Evolutionary conservation across 2,888 invertebrate species (phyloP).

Genomic region (Hypomecis atomaria): DNA sequence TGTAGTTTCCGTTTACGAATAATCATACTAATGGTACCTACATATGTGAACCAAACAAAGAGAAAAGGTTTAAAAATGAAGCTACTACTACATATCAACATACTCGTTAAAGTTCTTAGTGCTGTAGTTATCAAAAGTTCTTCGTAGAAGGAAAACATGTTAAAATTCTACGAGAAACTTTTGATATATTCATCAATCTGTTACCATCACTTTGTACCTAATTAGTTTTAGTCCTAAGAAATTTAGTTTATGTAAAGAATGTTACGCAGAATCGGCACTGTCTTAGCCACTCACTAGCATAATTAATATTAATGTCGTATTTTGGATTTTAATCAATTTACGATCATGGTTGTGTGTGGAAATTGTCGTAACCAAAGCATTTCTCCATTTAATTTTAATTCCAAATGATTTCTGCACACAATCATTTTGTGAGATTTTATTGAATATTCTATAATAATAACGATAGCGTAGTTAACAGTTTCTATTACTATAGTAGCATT

Average conservation of each 20-base stretch:
- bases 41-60: no score
- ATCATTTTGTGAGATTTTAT: conserved; percentile 69
- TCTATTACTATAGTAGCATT: conserved; percentile 68
- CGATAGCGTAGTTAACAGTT: conserved; percentile 73
- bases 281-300: conserved; percentile 67
- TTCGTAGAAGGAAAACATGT: no score
- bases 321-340: conserved; percentile 68
- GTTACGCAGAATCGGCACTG: conserved; percentile 35
- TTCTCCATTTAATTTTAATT: conserved; percentile 22
- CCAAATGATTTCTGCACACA: conserved; percentile 54
- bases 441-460: conserved; percentile 73
- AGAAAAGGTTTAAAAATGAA: no score
- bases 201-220: no score
- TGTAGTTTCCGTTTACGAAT: no score
- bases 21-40: no score
- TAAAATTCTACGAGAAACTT: no score
- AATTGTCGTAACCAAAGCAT: conserved; percentile 44
- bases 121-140: no score
- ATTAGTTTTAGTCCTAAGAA: no score
- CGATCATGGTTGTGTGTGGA: conserved; percentile 56
- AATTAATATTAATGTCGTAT: conserved; percentile 56
- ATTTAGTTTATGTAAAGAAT: neutral
- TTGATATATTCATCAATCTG: no score
- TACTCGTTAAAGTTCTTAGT: no score
- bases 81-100: no score